Base-by-base conservation (phyloP, 2,113 vertebrate genomes). In the Gobius niger region DNA sequence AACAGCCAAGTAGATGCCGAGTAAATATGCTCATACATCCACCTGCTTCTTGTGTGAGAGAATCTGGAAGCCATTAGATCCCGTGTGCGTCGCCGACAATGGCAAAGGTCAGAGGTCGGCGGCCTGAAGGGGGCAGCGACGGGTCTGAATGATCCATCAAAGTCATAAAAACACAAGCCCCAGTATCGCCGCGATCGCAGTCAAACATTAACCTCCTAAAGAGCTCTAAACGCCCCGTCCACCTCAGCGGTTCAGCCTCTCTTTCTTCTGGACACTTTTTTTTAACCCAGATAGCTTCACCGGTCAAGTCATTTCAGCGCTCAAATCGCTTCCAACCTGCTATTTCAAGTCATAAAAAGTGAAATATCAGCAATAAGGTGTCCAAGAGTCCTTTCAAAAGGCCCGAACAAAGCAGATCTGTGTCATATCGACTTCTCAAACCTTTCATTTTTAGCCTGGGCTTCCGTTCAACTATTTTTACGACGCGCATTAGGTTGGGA, bases 141-240 rank as follows among this genome's bases (percentile, higher is more conserved):
- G 12, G 18, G 65, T 64, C 50, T 34, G 76, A 76, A 82, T 84
- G 88, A 91, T 89, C 84, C 76, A 81, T 91, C 89, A 90, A 60
- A 67, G 84, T 88, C 85, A 72, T 73, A 4, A 53, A 63, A 65
- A 53, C 61, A 67, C 63, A 54, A 72, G 41, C 40, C 34, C 75
- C 56, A 72, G 63, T 73, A 60, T 72, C 63, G 65, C 62, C 65
- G 73, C 50, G 72, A 75, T 24, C 67, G 16, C 40, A 54, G 87
- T 88, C 82, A 86, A 84, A 81, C 76, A 90, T 87, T 90, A 86
- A 87, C 80, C 73, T 59, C 13, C 42, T 80, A 82, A 87, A 77
- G 76, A 76, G 84, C 65, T 73, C 83, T 76, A 50, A 75, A 77
- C 72, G 86, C 76, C 81, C 72, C 63, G 63, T 57, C 54, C 63